These are phyloP conservation scores for Motacilla tschutschensis DNA, from an alignment of 2,113 vertebrate genomes.

Conservation along the genomic window DNA sequence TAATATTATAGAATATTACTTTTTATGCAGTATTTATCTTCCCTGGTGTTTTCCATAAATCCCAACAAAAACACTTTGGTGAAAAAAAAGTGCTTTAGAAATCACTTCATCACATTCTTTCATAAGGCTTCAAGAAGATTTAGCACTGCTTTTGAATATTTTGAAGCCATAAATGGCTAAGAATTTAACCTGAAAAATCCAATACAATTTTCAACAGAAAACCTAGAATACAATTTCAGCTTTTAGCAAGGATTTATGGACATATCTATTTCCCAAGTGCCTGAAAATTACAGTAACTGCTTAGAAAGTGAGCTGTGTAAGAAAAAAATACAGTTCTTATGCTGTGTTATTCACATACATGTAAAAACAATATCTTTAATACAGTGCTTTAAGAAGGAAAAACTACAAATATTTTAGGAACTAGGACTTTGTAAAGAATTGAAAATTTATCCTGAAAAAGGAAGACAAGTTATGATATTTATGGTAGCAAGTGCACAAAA, in stretches of 20 bases:
- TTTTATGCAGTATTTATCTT: not conserved
- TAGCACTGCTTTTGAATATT: not conserved
- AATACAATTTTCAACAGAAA: not conserved
- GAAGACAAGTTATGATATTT: rapidly evolving
- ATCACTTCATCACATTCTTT: not conserved
- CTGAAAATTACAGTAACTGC: not conserved
- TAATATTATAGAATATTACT: not conserved
- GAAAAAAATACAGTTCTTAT: not conserved
- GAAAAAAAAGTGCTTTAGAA: not conserved
- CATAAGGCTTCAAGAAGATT: not conserved
- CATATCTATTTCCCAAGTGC: not conserved
- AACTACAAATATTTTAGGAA: not conserved
- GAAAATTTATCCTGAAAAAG: not conserved
- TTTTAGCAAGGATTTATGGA: not conserved
- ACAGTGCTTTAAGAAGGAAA: not conserved
- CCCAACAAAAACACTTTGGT: not conserved
- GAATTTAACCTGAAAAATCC: not conserved
- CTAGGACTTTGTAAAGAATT: not conserved
- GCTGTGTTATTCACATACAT: not conserved
- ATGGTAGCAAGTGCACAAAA: not conserved
- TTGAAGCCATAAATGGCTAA: not conserved
- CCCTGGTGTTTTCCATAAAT: not conserved
- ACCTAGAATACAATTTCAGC: not conserved
- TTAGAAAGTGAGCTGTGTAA: not conserved
- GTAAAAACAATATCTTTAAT: not conserved